Base-by-base conservation (phyloP, 2,888 invertebrate species). In the Oeneis ivallda region DNA sequence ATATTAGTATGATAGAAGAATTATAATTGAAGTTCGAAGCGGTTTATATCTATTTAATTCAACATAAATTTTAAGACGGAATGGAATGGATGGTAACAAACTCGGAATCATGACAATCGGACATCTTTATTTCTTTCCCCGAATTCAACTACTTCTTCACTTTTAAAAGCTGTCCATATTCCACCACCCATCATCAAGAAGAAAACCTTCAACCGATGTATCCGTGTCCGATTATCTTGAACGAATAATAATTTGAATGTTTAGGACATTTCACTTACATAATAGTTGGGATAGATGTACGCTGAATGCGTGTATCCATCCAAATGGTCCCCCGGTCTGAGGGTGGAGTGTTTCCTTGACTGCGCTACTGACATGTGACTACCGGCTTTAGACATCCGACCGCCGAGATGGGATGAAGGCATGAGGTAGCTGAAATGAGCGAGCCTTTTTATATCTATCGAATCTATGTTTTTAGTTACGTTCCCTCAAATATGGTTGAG, bases 211-310 rank as follows among this genome's bases (percentile, higher is more conserved):
- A 37, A 26, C 26, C 26, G 3, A n/a, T 26, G 26, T 26, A 5
- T 26, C 26, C 26, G 26, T 26, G 26, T 26, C 26, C 5, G 26
- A n/a, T n/a, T 26, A 26, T 26, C 3, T 26, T n/a, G n/a, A n/a
- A n/a, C n/a, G 26, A 26, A 26, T 26, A 26, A 26, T 26, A 26
- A 26, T 2, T 0, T 37, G n/a, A 8, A 34, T 34, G 37, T 37
- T 54, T 39, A 8, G 17, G 54, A 54, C 39, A 6, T 5, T 19
- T 62, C 34, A 84, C 87, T 83, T 76, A 94, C 94, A 82, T 94
- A 94, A 77, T 94, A 91, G 82, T 94, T 94, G 67, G 94, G 94
- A 76, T 94, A 94, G 69, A 92, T 91, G 80, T 92, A 82, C 71
- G 93, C 83, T 68, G 92, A 82, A 81, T 89, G 85, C 79, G 94